Evolutionary conservation across 2,888 invertebrate species (phyloP), one percentile per base, ranked within the genome.

Genomic region (Thecophora atra): DNA sequence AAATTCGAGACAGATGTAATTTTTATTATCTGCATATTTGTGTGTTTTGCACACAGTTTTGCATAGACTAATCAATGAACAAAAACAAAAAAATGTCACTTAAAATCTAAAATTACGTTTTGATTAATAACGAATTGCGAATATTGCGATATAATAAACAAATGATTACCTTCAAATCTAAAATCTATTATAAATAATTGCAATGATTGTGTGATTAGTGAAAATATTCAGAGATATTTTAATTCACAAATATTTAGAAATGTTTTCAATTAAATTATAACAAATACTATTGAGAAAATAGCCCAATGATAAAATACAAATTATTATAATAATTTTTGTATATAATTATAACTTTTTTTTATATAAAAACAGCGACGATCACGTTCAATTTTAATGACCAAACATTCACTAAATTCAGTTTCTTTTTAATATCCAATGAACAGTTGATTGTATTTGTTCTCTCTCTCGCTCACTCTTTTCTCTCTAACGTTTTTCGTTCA

Each of bases 321-420:
- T 47, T 19, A 24, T 17, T 58, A 26, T 30, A 58, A 24, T 68
- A 30, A 52, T 30, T n/a, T n/a, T n/a, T n/a, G n/a, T n/a, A n/a
- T n/a, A n/a, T n/a, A n/a, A n/a, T n/a, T n/a, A n/a, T n/a, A n/a
- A n/a, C n/a, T n/a, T n/a, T n/a, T n/a, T n/a, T n/a, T n/a, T n/a
- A n/a, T n/a, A n/a, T n/a, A n/a, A n/a, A n/a, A 30, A 24, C 17
- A 17, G 44, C 3, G 8, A 24, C 42, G n/a, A n/a, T 19, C 17
- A 44, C 17, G 24, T 56, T 21, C 15, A 64, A 47, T 17, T 42
- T 37, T 26, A 65, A 24, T 2, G 37, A 26, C 52, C 52, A 65
- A 65, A 65, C 28, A 65, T 17, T 65, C 19, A 65, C 65, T 24
- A 65, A 26, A 28, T n/a, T 26, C 28, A 26, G 51, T 28, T 56